phyloP scores from a whole-genome alignment of 1,140 invertebrate species.

The Leguminivora glycinivorella region DNA sequence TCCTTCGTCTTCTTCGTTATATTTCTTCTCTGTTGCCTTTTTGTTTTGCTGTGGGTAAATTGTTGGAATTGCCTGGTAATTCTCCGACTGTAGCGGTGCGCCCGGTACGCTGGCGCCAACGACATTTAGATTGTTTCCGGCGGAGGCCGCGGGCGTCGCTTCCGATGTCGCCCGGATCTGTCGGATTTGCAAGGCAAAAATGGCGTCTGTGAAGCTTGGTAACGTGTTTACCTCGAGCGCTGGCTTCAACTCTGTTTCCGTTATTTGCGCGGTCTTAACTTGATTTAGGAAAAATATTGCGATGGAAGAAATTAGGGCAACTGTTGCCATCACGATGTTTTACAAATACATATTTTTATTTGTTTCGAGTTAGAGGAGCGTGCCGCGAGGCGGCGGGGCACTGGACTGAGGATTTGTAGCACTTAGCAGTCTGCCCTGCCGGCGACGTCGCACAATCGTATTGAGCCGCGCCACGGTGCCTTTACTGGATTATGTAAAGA shows the following conservation, averaged over 20 bases:
- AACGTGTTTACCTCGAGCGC: conserved; percentile 54
- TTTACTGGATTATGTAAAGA: conserved; percentile 71
- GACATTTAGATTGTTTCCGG: conserved; percentile 71
- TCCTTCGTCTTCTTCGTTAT: conserved; percentile 45
- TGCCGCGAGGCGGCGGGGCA: conserved; percentile 50
- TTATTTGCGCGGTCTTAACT: conserved; percentile 49
- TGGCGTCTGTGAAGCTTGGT: conserved; percentile 41
- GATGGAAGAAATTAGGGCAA: conserved; percentile 44
- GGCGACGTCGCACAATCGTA: conserved; percentile 63
- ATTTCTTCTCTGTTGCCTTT: conserved; percentile 52
- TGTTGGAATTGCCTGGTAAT: conserved; percentile 68
- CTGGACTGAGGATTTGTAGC: conserved; percentile 72
- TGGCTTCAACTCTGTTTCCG: conserved; percentile 37
- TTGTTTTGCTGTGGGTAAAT: conserved; percentile 56
- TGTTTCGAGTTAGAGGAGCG: conserved; percentile 49
- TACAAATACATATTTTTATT: conserved; percentile 41
- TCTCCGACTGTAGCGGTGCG: conserved; percentile 48
- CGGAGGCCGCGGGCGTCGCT: conserved; percentile 53
- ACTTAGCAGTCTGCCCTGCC: conserved; percentile 71
- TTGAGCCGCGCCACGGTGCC: conserved; percentile 52
- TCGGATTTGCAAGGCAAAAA: conserved; percentile 65
- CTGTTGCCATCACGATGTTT: conserved; percentile 48
- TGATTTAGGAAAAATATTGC: conserved; percentile 54
- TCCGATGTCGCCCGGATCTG: conserved; percentile 58
- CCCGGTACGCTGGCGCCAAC: conserved; percentile 44